Base-by-base conservation (phyloP, 2,888 invertebrate species). In the Agonopterix subpropinquella region DNA sequence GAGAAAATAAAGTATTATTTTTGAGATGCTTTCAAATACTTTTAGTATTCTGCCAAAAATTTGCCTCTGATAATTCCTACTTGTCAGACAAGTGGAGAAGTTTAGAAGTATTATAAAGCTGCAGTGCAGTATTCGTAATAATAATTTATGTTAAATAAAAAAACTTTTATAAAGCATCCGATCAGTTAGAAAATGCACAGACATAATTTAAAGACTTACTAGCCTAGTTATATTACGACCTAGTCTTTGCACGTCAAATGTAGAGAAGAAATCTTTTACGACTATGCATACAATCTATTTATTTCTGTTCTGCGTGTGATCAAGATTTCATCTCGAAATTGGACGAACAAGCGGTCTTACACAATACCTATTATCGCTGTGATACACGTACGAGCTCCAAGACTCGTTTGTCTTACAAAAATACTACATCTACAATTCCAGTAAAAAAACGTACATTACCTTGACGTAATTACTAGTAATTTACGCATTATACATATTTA, bases 351-450 rank as follows among this genome's bases (percentile, higher is more conserved):
- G 57, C 60, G 75, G 76, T 64, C 77, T 70, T 74, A 76, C 59
- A 72, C 61, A 74, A 73, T 79, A 83, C 53, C 80, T 85, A 86
- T 87, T 89, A 89, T 89, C 88, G 89, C 89, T 87, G 76, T 83
- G 80, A 88, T 89, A 89, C 89, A 89, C 88, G 83, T 78, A 73
- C 72, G 81, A 83, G 81, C 62, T 62, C 65, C 56, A 55, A 62
- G 8, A 65, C 81, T 74, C 83, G 74, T 51, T 62, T 53, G 56
- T 74, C 80, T 86, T 85, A 86, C 65, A 85, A 86, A 86, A 85
- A 86, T 80, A 84, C 86, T 87, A 87, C 74, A 76, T 62, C 85
- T 86, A 86, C 78, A 66, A 65, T 80, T 78, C 71, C 84, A 81
- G 80, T 86, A 87, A 82, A 87, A 82, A 88, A 88, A 77, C 67